These are phyloP conservation scores for Abrostola tripartita DNA, from an alignment of 2,888 invertebrate species.

Conservation along the genomic window DNA sequence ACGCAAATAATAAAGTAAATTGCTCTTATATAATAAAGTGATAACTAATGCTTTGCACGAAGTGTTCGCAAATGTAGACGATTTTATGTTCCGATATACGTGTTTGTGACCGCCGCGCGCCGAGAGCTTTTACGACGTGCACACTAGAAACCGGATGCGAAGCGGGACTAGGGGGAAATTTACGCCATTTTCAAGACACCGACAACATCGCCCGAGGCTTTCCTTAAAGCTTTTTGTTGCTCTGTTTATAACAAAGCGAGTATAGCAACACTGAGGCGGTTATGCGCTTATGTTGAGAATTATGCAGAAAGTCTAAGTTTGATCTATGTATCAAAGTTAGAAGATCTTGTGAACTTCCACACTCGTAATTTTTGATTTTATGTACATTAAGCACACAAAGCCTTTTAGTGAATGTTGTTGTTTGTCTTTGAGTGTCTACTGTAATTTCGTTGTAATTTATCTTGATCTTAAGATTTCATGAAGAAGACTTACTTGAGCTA, in stretches of 20 bases:
- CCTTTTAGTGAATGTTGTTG: background rate
- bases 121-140: conserved; percentile 36
- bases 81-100: conserved; percentile 36
- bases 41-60: conserved; percentile 12
- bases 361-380: conserved; percentile 13
- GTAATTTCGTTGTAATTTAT: background rate
- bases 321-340: conserved; percentile 2
- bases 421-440: background rate
- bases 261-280: conserved; percentile 9
- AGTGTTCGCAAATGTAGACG: conserved; percentile 32
- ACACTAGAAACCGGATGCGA: conserved; percentile 30
- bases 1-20: background rate
- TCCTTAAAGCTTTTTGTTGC: conserved; percentile 50
- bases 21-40: background rate
- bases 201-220: conserved; percentile 31
- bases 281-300: conserved; percentile 11
- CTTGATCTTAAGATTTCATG: background rate
- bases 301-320: conserved; percentile 15
- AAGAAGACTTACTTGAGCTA: background rate
- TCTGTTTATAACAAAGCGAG: conserved; percentile 36
- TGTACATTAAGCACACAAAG: background rate
- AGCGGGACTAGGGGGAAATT: conserved; percentile 41
- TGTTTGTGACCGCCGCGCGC: conserved; percentile 32
- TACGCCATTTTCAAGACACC: conserved; percentile 23
- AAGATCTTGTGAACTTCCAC: conserved; percentile 8